phyloP scores from a whole-genome alignment of 2,888 invertebrate species.

The Agrotis clavis region DNA sequence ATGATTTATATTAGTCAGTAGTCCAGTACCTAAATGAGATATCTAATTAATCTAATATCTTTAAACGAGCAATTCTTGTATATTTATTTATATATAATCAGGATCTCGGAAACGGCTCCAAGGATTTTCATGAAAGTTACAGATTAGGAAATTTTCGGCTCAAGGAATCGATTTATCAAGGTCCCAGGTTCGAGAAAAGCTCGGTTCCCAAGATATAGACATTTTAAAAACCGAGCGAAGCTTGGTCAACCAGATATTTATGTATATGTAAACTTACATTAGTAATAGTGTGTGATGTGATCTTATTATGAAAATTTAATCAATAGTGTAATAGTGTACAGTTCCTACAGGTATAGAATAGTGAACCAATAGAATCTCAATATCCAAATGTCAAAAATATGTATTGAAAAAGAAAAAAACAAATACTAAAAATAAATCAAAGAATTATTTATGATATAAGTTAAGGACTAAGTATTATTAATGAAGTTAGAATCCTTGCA shows the following conservation, averaged over 20 bases:
- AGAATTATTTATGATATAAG: neutral
- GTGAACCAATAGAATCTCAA: constrained; percentile 36
- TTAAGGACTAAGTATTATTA: constrained; percentile 6
- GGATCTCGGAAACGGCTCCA: too few relatives aligned
- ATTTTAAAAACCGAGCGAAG: too few relatives aligned
- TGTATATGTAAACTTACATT: neutral
- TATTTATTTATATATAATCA: too few relatives aligned
- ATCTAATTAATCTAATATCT: constrained; percentile 3
- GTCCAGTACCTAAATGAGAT: constrained; percentile 8
- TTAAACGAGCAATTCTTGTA: too few relatives aligned
- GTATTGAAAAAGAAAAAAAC: constrained; percentile 4
- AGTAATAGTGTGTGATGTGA: constrained; percentile 19
- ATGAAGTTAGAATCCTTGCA: neutral
- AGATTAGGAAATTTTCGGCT: too few relatives aligned
- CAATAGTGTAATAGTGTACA: constrained; percentile 33
- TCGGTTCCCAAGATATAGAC: too few relatives aligned
- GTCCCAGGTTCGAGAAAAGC: too few relatives aligned
- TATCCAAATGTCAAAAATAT: neutral
- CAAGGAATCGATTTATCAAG: too few relatives aligned
- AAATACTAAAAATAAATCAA: neutral
- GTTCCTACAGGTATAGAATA: constrained; percentile 17
- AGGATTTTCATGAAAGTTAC: too few relatives aligned
- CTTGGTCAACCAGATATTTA: too few relatives aligned
- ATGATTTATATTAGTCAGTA: constrained; percentile 13
- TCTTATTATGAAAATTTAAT: constrained; percentile 19